phyloP scores from a whole-genome alignment of 2,113 vertebrate species.

The Hassar affinis region DNA sequence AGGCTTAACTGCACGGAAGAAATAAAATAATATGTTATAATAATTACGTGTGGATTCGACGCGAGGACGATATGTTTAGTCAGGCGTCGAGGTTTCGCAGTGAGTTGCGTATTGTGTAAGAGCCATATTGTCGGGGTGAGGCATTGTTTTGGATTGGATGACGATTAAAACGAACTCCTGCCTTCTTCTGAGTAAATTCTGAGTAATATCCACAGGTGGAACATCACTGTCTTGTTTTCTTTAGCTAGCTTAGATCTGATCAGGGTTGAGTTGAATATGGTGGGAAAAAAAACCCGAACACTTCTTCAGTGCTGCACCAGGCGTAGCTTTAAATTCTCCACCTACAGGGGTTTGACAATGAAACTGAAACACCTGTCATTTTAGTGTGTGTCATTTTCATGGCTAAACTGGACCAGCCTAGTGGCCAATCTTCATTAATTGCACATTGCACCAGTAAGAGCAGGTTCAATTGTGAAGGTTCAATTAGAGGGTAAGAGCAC shows the following conservation, averaged over 20 bases:
- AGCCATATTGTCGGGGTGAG: background rate
- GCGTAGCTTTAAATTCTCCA: background rate
- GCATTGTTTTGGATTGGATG: background rate
- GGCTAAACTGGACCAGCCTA: too few species aligned
- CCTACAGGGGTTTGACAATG: too few species aligned
- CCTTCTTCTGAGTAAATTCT: background rate
- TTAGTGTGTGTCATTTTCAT: too few species aligned
- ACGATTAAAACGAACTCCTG: background rate
- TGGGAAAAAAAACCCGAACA: too few species aligned
- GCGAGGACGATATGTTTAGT: too few species aligned
- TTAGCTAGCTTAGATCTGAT: background rate
- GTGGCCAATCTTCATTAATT: too few species aligned
- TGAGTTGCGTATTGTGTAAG: background rate
- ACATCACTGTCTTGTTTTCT: too few species aligned
- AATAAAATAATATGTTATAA: background rate
- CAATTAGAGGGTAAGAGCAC: too few species aligned
- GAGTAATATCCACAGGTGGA: background rate
- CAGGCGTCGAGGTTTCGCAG: background rate
- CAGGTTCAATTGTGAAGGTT: too few species aligned
- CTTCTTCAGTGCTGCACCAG: too few species aligned
- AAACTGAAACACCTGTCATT: too few species aligned
- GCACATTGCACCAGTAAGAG: too few species aligned
- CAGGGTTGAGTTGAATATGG: background rate
- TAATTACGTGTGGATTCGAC: background rate
- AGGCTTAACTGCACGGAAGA: conserved; percentile 61